Evolutionary conservation across 2,797 vertebrate species (phyloP), one percentile per base, ranked within the genome.

Genomic region (Microctenopoma stevenorrisi): DNA sequence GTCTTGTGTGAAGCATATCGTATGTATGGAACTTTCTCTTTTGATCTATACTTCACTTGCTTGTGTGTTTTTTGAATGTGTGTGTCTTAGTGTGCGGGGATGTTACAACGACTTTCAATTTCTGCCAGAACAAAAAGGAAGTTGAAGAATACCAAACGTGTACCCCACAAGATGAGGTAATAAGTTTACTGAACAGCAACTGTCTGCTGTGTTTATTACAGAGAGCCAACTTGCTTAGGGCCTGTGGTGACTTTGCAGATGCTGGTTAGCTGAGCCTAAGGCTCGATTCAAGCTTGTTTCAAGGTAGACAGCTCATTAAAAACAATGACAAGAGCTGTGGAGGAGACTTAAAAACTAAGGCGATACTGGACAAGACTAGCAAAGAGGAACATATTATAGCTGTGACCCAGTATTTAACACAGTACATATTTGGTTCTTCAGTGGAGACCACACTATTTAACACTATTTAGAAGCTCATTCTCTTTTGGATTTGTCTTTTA

Each of bases 261-360:
- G 16, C 56, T 76, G 74, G 47, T 82, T 74, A 66, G 58, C 61
- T 68, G 64, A 49, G 66, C 74, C 67, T 73, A 2, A 2, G 67
- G 71, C 28, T 16, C 10, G 26, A 76, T 40, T 65, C 69, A 30
- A 30, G 28, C 28, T 30, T 72, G 64, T 72, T 79, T 78, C 35
- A 78, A 79, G 61, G 64, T 65, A 71, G 61, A 82, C 68, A 65
- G 69, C 78, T 86, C 66, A 81, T 86, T 85, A 79, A 70, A 54
- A 65, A 66, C 11, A 61, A 79, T 71, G 76, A 84, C 77, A 84
- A 64, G 64, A 51, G 55, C 71, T 59, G 59, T 14, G 3, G 50
- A 43, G 57, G 35, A 58, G 80, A 68, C 38, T 74, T 59, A 73
- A 54, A 59, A 73, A 37, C 30, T 70, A 42, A 69, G 38, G 25